A percentile compares a stretch with the other conserved stretches of the same genome.
These are phyloP conservation scores for Troides oblongomaculatus DNA, from an alignment of 2,888 invertebrate genomes.

Conservation along the genomic window DNA sequence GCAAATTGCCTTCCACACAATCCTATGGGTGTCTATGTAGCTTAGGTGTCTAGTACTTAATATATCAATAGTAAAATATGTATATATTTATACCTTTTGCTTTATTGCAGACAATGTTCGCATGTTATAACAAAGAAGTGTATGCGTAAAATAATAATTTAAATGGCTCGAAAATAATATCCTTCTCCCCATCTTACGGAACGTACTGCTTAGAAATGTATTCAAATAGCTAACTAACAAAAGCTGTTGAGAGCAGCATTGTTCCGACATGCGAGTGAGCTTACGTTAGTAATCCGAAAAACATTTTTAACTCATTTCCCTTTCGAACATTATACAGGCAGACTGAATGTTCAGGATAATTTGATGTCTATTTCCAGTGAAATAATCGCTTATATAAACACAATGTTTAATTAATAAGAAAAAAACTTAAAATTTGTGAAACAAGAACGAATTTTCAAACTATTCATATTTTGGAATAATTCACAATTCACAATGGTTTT, in stretches of 20 bases:
- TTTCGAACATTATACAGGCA: not conserved
- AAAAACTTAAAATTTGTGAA: no score
- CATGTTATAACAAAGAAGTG: no score
- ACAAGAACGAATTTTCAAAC: no score
- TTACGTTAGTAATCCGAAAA: slow-evolving; percentile 4
- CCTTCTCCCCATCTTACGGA: not conserved
- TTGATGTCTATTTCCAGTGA: not conserved
- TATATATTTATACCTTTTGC: no score
- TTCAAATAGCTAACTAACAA: slow-evolving; percentile 7
- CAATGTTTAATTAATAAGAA: no score
- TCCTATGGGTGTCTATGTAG: no score
- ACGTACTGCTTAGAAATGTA: not conserved
- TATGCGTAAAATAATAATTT: not conserved
- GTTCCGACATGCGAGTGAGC: not conserved
- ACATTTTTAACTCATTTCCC: slow-evolving; percentile 1
- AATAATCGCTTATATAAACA: not conserved
- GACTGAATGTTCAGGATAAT: not conserved
- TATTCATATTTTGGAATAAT: no score
- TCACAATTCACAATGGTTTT: no score
- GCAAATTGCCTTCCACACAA: no score
- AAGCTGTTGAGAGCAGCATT: slow-evolving; percentile 8
- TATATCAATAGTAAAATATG: no score
- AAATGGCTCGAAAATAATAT: not conserved
- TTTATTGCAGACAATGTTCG: no score
- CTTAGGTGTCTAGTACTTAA: no score